Percentiles rank a stretch among this genome's conserved stretches.
Conservation (phyloP, 92 coral and sea anemone genomes). For the Umimayanthus kanabou region DNA sequence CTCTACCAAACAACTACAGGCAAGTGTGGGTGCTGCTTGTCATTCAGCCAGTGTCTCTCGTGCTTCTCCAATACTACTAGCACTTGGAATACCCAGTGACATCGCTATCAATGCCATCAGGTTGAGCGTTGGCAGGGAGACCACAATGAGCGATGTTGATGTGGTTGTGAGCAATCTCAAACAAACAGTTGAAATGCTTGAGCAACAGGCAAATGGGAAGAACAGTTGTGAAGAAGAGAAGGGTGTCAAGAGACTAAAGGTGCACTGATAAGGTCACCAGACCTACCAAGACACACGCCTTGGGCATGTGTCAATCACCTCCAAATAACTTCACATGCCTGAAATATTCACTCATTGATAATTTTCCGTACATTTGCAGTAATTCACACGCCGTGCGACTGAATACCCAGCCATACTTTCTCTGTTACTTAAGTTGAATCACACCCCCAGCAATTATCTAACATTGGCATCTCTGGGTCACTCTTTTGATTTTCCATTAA, state of each 20-base stretch:
- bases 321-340: too few relatives aligned
- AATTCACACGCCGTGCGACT: too few relatives aligned
- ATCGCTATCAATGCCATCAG: slow-evolving; percentile 91
- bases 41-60: slow-evolving; percentile 78
- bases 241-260: background rate
- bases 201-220: slow-evolving; percentile 10
- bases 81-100: slow-evolving; percentile 84
- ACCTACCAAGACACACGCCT: too few relatives aligned
- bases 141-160: slow-evolving; percentile 74
- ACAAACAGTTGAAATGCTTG: slow-evolving; percentile 60
- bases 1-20: slow-evolving; percentile 65
- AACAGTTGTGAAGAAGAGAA: background rate
- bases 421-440: too few relatives aligned
- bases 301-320: too few relatives aligned
- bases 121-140: slow-evolving; percentile 93
- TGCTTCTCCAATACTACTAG: slow-evolving; percentile 90
- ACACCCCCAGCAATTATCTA: too few relatives aligned
- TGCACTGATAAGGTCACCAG: background rate
- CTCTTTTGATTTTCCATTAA: too few relatives aligned
- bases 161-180: slow-evolving; percentile 73
- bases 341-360: too few relatives aligned
- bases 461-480: too few relatives aligned
- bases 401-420: too few relatives aligned
- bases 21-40: slow-evolving; percentile 99
- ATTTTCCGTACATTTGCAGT: too few relatives aligned